Percentiles rank a stretch among this genome's conserved stretches.
These are phyloP conservation scores for Microchrysa polita DNA, from an alignment of 2,888 invertebrate species.

Conservation along the genomic window DNA sequence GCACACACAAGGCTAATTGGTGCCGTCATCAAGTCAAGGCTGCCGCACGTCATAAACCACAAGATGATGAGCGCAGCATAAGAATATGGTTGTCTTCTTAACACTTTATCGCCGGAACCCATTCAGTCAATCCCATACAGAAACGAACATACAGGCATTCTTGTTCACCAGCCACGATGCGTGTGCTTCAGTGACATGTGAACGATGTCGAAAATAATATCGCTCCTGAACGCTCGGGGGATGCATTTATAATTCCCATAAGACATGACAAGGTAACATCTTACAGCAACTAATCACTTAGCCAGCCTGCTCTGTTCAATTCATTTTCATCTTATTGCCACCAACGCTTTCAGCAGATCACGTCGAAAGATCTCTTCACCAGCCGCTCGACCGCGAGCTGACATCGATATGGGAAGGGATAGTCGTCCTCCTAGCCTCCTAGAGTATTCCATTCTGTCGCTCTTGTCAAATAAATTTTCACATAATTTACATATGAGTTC, in stretches of 20 bases:
- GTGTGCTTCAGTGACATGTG: neutral
- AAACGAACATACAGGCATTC: too few relatives aligned
- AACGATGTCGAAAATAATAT: neutral
- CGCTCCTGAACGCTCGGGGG: neutral
- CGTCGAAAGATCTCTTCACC: neutral
- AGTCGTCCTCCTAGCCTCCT: neutral
- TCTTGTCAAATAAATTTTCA: neutral
- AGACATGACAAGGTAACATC: slow-evolving; percentile 14
- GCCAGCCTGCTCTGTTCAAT: slow-evolving; percentile 2
- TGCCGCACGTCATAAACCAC: slow-evolving; percentile 3
- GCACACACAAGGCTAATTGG: slow-evolving; percentile 16
- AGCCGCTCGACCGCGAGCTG: neutral
- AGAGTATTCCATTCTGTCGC: neutral
- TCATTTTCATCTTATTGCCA: slow-evolving; percentile 16
- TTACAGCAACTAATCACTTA: slow-evolving; percentile 25
- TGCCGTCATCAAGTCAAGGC: slow-evolving; percentile 20
- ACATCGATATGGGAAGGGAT: neutral
- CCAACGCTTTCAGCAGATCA: neutral
- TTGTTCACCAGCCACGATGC: neutral
- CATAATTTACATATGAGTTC: slow-evolving; percentile 18
- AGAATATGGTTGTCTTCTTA: slow-evolving; percentile 13
- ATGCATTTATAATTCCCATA: slow-evolving; percentile 20
- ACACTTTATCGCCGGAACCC: slow-evolving; percentile 19
- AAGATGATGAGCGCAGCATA: slow-evolving; percentile 1
- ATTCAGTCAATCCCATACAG: neutral